A percentile compares a stretch with the other conserved stretches of the same genome.
Conservation (phyloP, 2,113 vertebrate species). For the Hyperoodon ampullatus region DNA sequence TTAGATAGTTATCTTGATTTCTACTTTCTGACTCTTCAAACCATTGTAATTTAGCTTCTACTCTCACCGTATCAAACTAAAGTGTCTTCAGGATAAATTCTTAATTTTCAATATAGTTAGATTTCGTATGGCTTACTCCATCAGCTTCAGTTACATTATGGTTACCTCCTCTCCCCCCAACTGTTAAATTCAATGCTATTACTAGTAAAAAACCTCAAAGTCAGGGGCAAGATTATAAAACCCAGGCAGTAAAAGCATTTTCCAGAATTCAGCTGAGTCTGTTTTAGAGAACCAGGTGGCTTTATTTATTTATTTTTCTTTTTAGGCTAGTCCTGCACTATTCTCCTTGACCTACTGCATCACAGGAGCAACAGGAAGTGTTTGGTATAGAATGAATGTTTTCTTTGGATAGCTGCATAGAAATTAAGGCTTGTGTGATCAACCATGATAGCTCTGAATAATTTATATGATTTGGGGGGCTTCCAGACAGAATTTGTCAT, state of each 20-base stretch:
- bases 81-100: neutral
- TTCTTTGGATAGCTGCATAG: neutral
- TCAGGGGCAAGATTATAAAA: conserved; percentile 10
- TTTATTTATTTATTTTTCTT: neutral
- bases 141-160: neutral
- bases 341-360: neutral
- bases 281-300: neutral
- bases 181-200: neutral
- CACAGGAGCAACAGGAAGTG: neutral
- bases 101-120: neutral
- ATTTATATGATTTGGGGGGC: neutral
- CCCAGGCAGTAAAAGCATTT: neutral
- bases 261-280: neutral
- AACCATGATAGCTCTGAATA: neutral
- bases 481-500: neutral
- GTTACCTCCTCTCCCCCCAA: neutral
- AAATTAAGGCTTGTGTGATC: neutral
- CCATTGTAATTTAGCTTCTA: neutral
- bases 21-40: neutral
- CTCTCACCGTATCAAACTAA: neutral
- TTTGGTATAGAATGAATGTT: neutral
- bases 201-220: neutral
- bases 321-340: neutral
- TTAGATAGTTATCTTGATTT: neutral
- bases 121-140: neutral